A percentile compares a stretch with the other conserved stretches of the same genome.
Evolutionary conservation across 2,888 invertebrate species (phyloP).

Genomic region (Drosophila antonietae): DNA sequence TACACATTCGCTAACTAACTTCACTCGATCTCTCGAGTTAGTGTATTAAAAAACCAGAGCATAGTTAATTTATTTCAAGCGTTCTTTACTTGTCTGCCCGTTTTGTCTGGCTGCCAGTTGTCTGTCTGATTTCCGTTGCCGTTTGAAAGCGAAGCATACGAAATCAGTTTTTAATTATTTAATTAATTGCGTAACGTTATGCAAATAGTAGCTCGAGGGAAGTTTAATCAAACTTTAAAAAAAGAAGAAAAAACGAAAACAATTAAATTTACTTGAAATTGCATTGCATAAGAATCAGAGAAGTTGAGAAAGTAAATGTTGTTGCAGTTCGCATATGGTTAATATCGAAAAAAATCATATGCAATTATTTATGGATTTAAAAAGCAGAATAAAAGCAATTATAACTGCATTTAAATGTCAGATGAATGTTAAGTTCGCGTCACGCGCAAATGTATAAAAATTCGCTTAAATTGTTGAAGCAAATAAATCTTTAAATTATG

Average conservation of each 20-base stretch:
- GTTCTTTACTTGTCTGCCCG: slow-evolving; percentile 34
- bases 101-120: slow-evolving; percentile 35
- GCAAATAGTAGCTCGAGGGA: slow-evolving; percentile 46
- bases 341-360: background rate
- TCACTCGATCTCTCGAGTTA: background rate
- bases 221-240: slow-evolving; percentile 12
- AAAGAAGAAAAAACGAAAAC: background rate
- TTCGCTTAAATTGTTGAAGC: slow-evolving; percentile 11
- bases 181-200: slow-evolving; percentile 70
- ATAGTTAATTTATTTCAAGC: slow-evolving; percentile 60
- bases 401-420: slow-evolving; percentile 1
- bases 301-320: background rate
- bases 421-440: background rate
- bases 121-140: slow-evolving; percentile 23
- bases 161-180: slow-evolving; percentile 74
- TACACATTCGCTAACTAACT: background rate
- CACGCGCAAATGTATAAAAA: background rate
- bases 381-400: slow-evolving; percentile 1
- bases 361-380: slow-evolving; percentile 37
- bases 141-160: slow-evolving; percentile 48
- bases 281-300: background rate
- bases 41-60: slow-evolving; percentile 36
- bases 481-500: slow-evolving; percentile 42
- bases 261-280: background rate
- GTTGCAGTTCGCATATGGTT: background rate